phyloP scores from a whole-genome alignment of 2,888 invertebrate species.

The Ariolimax columbianus region DNA sequence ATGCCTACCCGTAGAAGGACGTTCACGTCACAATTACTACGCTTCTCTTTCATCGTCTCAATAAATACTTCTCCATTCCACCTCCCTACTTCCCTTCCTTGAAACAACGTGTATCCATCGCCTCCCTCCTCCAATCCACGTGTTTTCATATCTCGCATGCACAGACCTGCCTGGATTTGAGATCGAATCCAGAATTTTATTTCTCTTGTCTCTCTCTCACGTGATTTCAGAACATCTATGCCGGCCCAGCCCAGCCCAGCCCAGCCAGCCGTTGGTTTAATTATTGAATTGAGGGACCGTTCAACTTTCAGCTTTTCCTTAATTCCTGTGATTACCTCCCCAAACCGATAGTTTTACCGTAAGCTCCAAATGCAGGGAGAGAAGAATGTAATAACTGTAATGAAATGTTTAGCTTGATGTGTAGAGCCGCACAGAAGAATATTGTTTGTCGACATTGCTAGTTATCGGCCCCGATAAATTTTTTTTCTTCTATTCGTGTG shows the following conservation, averaged over 20 bases:
- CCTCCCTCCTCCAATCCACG: neutral
- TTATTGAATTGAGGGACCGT: constrained; percentile 11
- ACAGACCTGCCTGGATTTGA: neutral
- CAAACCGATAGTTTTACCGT: neutral
- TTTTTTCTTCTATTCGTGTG: no score
- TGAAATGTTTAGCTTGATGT: neutral
- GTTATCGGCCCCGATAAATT: neutral
- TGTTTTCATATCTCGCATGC: neutral
- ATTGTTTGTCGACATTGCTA: neutral
- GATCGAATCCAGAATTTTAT: neutral
- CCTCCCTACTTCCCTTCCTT: no score
- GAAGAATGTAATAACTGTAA: neutral
- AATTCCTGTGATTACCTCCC: constrained; percentile 16
- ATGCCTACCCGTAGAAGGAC: no score
- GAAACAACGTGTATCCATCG: no score
- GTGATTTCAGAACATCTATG: constrained; percentile 12
- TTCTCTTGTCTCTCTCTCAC: neutral
- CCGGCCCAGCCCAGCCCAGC: neutral
- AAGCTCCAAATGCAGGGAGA: neutral
- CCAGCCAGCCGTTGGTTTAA: neutral
- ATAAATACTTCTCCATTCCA: no score
- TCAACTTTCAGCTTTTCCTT: neutral
- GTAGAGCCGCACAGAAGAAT: neutral
- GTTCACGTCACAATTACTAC: no score
- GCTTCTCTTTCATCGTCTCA: no score